Percentiles rank a stretch among this genome's conserved stretches.
Conservation (phyloP, 2,797 vertebrate genomes). For the Protosalanx chinensis region DNA sequence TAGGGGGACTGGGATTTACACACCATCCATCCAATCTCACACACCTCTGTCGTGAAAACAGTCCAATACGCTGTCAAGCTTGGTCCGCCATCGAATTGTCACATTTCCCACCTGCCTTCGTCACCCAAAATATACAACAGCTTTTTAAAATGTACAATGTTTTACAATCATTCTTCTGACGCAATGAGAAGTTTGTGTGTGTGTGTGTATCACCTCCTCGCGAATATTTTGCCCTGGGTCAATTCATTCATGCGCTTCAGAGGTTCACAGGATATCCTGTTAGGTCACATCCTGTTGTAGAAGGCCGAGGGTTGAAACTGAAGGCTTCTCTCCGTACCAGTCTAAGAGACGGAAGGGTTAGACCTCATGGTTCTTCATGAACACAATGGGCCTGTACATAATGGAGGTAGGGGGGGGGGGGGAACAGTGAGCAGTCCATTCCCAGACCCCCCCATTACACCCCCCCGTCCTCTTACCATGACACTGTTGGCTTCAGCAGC, state of each 20-base stretch:
- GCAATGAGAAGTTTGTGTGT: slow-evolving; percentile 32
- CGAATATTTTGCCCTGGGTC: background rate
- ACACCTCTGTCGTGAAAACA: slow-evolving; percentile 24
- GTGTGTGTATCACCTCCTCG: slow-evolving; percentile 24
- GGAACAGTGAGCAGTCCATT: background rate
- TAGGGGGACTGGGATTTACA: slow-evolving; percentile 25
- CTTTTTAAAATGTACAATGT: slow-evolving; percentile 52
- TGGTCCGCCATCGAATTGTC: slow-evolving; percentile 25
- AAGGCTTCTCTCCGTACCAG: slow-evolving; percentile 3
- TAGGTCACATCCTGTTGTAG: slow-evolving; percentile 9
- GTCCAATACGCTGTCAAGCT: slow-evolving; percentile 21
- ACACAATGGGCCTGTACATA: slow-evolving; percentile 1
- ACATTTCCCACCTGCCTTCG: slow-evolving; percentile 16
- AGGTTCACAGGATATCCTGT: slow-evolving; percentile 18
- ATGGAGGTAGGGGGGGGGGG: background rate
- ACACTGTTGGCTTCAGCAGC: slow-evolving; percentile 4
- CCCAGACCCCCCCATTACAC: background rate
- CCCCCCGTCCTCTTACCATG: background rate
- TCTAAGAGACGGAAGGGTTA: slow-evolving; percentile 3
- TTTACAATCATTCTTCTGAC: slow-evolving; percentile 57
- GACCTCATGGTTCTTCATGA: slow-evolving; percentile 21
- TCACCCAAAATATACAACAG: slow-evolving; percentile 50
- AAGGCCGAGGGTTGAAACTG: background rate
- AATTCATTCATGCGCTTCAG: slow-evolving; percentile 39
- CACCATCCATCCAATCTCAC: slow-evolving; percentile 16